phyloP scores from a whole-genome alignment of 2,888 invertebrate genomes.

The Drosophila pegasa region DNA sequence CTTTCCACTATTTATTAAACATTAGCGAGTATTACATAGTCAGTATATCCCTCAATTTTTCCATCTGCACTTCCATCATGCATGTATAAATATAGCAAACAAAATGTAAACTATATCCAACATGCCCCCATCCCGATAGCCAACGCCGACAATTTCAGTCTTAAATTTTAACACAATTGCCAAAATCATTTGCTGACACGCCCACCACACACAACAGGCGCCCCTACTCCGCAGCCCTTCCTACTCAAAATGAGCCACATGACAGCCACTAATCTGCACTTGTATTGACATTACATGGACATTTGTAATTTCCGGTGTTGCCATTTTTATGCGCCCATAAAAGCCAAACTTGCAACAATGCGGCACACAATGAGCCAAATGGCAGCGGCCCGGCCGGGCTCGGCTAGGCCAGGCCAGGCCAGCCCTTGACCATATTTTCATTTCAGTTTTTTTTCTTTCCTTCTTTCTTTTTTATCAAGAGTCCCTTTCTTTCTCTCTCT shows the following conservation, averaged over 20 bases:
- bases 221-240: background rate
- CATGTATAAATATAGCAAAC: too few relatives aligned
- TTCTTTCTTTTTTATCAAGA: conserved; percentile 5
- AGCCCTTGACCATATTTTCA: conserved; percentile 33
- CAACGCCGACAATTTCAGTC: conserved; percentile 15
- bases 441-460: conserved; percentile 18
- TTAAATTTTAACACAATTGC: conserved; percentile 62
- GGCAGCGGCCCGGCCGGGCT: conserved; percentile 1
- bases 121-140: background rate
- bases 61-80: background rate
- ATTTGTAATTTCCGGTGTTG: conserved; percentile 79
- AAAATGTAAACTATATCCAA: background rate
- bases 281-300: conserved; percentile 81
- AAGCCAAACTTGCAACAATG: conserved; percentile 77
- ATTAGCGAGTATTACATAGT: background rate
- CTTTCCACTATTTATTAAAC: too few relatives aligned
- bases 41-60: background rate
- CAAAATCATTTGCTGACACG: conserved; percentile 47
- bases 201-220: conserved; percentile 4
- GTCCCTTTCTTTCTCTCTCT: conserved; percentile 4
- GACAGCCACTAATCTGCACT: conserved; percentile 80
- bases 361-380: conserved; percentile 64
- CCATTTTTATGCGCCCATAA: conserved; percentile 78
- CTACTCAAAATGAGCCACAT: conserved; percentile 63
- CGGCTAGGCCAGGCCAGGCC: conserved; percentile 6